phyloP scores from a whole-genome alignment of 2,888 invertebrate genomes.

The Oxyteleia sp. region DNA sequence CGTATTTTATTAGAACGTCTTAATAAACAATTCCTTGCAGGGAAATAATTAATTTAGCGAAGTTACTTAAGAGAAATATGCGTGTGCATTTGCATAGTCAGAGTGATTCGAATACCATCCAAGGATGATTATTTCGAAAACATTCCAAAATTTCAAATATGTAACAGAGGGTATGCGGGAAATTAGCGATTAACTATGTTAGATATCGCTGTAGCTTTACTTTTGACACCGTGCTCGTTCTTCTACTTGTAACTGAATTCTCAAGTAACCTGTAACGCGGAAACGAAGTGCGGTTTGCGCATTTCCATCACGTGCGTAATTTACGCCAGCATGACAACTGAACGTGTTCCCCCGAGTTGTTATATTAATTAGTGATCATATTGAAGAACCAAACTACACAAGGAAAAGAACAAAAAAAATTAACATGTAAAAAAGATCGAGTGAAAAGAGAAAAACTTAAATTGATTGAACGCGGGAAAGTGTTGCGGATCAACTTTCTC shows the following conservation, averaged over 20 bases:
- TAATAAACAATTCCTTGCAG: constrained; percentile 28
- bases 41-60: constrained; percentile 43
- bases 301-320: constrained; percentile 44
- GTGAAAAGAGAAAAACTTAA: too few species aligned
- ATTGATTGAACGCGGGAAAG: constrained; percentile 36
- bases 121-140: constrained; percentile 53
- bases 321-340: constrained; percentile 19
- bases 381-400: not conserved
- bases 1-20: constrained; percentile 20
- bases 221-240: constrained; percentile 36
- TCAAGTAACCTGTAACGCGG: constrained; percentile 37
- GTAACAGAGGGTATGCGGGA: constrained; percentile 38
- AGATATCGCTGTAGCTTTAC: constrained; percentile 38
- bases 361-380: not conserved
- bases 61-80: constrained; percentile 42
- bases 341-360: constrained; percentile 4
- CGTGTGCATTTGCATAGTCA: constrained; percentile 8
- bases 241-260: constrained; percentile 32
- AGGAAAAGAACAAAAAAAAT: not conserved
- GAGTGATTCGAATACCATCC: constrained; percentile 56
- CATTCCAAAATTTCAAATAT: constrained; percentile 53
- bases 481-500: constrained; percentile 21
- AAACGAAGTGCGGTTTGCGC: constrained; percentile 22
- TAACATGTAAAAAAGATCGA: too few species aligned
- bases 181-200: constrained; percentile 52